These are phyloP conservation scores for Nycticorax nycticorax DNA, from an alignment of 2,113 vertebrate species.

Conservation along the genomic window DNA sequence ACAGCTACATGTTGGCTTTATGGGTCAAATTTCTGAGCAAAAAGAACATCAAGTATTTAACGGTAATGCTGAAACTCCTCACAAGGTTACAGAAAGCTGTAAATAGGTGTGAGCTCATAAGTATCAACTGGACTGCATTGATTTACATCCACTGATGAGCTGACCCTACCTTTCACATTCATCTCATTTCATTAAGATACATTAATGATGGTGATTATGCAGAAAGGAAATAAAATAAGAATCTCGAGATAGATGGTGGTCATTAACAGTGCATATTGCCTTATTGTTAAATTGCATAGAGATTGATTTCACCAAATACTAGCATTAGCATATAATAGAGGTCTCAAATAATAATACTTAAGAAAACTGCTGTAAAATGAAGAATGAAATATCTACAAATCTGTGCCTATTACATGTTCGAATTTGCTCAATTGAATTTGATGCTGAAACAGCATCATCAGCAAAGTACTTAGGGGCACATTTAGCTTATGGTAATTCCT, in stretches of 20 bases:
- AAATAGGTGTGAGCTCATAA: neutral
- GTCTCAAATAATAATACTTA: neutral
- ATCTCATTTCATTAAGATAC: neutral
- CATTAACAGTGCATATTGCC: neutral
- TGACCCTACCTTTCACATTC: neutral
- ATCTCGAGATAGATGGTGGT: neutral
- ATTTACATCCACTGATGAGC: neutral
- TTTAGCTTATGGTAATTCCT: neutral
- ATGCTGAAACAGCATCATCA: neutral
- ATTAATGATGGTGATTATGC: neutral
- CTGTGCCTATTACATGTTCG: neutral
- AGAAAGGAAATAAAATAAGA: neutral
- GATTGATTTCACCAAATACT: neutral
- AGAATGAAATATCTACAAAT: neutral
- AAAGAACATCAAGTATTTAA: neutral
- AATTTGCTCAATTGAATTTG: neutral
- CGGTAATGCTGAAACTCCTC: neutral
- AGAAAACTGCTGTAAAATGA: neutral
- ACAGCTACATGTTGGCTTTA: neutral
- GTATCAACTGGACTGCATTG: neutral
- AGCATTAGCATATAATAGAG: neutral
- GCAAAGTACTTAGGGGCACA: neutral
- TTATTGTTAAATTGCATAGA: neutral
- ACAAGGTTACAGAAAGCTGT: neutral
- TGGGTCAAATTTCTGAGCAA: neutral